A percentile compares a stretch with the other conserved stretches of the same genome.
These are phyloP conservation scores for Rhinichthys osculus DNA, from an alignment of 2,797 vertebrate genomes.

Conservation along the genomic window DNA sequence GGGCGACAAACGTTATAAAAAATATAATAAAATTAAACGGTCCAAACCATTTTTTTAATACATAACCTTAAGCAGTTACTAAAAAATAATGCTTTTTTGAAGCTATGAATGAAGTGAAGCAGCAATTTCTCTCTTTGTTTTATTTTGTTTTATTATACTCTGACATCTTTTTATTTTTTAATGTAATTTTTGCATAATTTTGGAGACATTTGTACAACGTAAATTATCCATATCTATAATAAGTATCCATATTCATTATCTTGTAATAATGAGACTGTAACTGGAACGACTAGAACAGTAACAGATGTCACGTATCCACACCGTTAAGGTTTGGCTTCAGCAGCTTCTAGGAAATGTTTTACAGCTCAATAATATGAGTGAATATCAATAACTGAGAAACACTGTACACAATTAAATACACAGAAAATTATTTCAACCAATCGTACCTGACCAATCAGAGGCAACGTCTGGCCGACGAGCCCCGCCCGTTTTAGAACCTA, in stretches of 20 bases:
- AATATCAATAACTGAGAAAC: background rate
- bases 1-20: background rate
- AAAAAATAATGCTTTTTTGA: background rate
- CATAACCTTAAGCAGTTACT: background rate
- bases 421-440: background rate
- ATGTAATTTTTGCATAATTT: background rate
- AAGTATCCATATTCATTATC: background rate
- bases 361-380: background rate
- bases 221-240: too few relatives aligned
- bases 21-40: background rate
- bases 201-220: background rate
- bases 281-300: background rate
- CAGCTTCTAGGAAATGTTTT: background rate
- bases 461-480: background rate
- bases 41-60: background rate
- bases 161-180: background rate
- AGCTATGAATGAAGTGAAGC: background rate
- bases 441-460: background rate
- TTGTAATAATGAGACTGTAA: too few relatives aligned
- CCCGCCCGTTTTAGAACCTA: background rate
- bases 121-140: background rate
- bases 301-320: background rate
- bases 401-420: background rate
- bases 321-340: background rate
- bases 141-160: background rate